Base-by-base conservation (phyloP, 2,113 vertebrate genomes). In the Hucho hucho region DNA sequence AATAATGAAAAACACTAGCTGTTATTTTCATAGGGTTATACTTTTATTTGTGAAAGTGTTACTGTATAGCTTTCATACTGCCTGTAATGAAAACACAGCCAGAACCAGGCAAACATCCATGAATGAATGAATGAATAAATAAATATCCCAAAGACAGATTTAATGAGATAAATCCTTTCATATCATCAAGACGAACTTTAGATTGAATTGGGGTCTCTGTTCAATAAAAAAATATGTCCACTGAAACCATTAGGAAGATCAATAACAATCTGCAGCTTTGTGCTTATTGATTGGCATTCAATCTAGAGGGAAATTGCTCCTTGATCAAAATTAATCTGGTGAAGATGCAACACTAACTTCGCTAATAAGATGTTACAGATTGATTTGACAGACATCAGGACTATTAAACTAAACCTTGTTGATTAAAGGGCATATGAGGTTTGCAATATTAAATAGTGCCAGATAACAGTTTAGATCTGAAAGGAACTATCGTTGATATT, bases 301-400 rank as follows among this genome's bases (percentile, higher is more conserved):
- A 75, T 65, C 68, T 58, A 25, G n/a, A 65, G 61, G 73, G 67
- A 53, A 66, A 70, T 75, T 64, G 59, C 72, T 46, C 59, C 68
- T 75, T 71, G 67, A 79, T 79, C 68, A 65, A 29, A 58, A 69
- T 79, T 70, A 74, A 70, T 79, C 63, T 65, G 43, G 43, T 43
- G 67, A 70, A 74, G 43, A 79, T 65, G 56, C 47, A 79, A 79
- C 46, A 29, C 59, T 70, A 58, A 65, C 68, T 63, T 70, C 69
- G 63, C 69, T 69, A 61, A 75, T 61, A 70, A 65, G 28, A 70
- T 74, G 61, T 37, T 65, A 53, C 29, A 49, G 56, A 64, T 43
- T 61, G 18, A 59, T 58, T 64, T 73, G 59, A 46, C 73, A 71
- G 58, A 64, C 68, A 64, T 71, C 18, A 71, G 43, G 13, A 26